phyloP scores from a whole-genome alignment of 2,888 invertebrate species.

The Macrosiphum euphorbiae region DNA sequence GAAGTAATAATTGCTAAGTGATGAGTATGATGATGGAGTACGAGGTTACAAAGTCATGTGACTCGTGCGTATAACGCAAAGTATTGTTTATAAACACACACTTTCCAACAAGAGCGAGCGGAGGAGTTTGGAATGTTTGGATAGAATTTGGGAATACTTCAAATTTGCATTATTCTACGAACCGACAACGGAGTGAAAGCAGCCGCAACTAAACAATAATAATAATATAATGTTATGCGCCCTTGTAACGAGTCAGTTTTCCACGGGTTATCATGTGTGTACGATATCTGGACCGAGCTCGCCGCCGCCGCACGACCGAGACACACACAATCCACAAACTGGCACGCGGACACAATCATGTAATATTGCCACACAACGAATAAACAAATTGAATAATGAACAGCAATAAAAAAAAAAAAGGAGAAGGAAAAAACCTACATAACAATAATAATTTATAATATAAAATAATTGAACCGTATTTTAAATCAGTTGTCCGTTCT shows the following conservation, averaged over 20 bases:
- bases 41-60: neutral
- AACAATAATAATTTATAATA: slow-evolving; percentile 19
- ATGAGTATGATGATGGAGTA: neutral
- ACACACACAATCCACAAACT: neutral
- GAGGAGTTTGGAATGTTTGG: neutral
- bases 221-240: neutral
- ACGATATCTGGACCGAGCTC: neutral
- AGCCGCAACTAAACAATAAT: neutral
- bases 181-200: neutral
- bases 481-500: slow-evolving; percentile 2
- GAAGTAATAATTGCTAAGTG: neutral
- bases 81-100: neutral
- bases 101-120: neutral
- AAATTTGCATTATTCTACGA: neutral
- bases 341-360: slow-evolving; percentile 8
- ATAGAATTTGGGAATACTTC: neutral
- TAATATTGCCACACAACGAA: neutral
- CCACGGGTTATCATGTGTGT: neutral
- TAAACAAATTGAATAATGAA: slow-evolving; percentile 20
- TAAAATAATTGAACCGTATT: slow-evolving; percentile 25
- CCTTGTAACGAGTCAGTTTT: neutral
- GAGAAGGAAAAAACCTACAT: neutral
- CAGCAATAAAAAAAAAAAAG: neutral
- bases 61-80: neutral
- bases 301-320: neutral